phyloP scores from a whole-genome alignment of 2,797 vertebrate species.

The Hapalemur alaotrensis region DNA sequence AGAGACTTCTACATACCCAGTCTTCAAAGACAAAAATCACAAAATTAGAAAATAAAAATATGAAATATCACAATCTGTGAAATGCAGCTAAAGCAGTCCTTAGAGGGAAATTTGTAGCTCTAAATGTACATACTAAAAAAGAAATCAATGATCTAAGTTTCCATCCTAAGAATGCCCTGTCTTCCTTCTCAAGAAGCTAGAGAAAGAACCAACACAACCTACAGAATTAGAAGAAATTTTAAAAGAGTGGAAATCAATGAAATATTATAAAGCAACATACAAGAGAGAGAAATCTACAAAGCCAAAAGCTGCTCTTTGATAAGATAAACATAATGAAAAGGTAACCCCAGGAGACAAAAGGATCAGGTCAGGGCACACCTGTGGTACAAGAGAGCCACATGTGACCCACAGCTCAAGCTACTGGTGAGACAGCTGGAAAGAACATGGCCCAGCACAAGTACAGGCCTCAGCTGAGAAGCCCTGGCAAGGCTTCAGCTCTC shows the following conservation, averaged over 20 bases:
- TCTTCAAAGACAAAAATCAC: not conserved
- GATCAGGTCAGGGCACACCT: not conserved
- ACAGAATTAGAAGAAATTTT: not conserved
- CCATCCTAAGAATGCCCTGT: not conserved
- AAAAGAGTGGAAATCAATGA: not conserved
- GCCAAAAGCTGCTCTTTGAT: not conserved
- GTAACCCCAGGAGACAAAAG: not conserved
- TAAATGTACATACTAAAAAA: not conserved
- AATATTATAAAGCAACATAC: not conserved
- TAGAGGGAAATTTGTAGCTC: not conserved
- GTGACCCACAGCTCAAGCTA: not conserved
- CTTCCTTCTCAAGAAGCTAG: conserved; percentile 1
- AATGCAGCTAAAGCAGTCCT: not conserved
- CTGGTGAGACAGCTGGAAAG: not conserved
- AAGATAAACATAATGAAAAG: not conserved
- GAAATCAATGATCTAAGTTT: not conserved
- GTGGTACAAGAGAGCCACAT: not conserved
- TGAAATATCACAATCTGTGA: not conserved
- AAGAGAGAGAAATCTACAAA: not conserved
- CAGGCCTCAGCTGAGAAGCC: not conserved
- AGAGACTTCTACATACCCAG: not conserved
- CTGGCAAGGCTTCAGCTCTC: not conserved
- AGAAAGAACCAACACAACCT: not conserved
- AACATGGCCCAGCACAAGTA: fast-evolving
- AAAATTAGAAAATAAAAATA: conserved; percentile 26